These are phyloP conservation scores for Halichondria panicea DNA, from an alignment of 37 sponge, comb jelly and placozoan species.

Conservation along the genomic window DNA sequence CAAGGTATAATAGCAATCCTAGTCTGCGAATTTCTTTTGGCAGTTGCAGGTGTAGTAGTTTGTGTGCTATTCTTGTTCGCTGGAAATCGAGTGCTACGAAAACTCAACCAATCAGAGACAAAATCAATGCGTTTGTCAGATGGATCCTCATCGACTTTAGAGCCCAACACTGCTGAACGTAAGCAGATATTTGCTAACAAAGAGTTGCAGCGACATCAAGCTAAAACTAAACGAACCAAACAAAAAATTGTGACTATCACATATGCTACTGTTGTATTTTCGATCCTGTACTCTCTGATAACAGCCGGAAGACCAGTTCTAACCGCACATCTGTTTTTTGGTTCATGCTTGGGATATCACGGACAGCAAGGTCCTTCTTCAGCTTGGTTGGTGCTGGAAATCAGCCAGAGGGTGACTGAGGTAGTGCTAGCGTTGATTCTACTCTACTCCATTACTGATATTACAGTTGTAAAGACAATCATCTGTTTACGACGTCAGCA, in stretches of 20 bases:
- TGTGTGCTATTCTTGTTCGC: conserved; percentile 38
- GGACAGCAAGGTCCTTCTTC: background rate
- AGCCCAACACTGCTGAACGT: background rate
- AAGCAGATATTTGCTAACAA: background rate
- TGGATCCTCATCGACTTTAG: too few species aligned
- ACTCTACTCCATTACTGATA: conserved; percentile 43
- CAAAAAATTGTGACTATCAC: conserved; percentile 47
- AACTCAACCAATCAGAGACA: background rate
- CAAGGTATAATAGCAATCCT: conserved; percentile 26
- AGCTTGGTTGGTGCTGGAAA: conserved; percentile 8
- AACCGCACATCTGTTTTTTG: background rate
- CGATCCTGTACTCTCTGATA: conserved; percentile 31
- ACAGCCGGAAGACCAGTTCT: background rate
- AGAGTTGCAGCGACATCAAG: conserved; percentile 5
- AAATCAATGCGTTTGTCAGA: background rate
- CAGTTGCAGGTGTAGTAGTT: conserved; percentile 39
- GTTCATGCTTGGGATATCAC: conserved; percentile 8
- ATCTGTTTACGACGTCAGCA: too few species aligned
- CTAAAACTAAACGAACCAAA: background rate
- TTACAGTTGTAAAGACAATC: background rate
- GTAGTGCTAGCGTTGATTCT: conserved; percentile 12
- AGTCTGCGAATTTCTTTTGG: conserved; percentile 29
- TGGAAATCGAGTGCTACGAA: conserved; percentile 13
- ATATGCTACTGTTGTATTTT: conserved; percentile 22
- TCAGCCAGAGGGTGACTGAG: background rate